Conservation (phyloP, 1,140 invertebrate genomes). For the Elysia chlorotica region DNA sequence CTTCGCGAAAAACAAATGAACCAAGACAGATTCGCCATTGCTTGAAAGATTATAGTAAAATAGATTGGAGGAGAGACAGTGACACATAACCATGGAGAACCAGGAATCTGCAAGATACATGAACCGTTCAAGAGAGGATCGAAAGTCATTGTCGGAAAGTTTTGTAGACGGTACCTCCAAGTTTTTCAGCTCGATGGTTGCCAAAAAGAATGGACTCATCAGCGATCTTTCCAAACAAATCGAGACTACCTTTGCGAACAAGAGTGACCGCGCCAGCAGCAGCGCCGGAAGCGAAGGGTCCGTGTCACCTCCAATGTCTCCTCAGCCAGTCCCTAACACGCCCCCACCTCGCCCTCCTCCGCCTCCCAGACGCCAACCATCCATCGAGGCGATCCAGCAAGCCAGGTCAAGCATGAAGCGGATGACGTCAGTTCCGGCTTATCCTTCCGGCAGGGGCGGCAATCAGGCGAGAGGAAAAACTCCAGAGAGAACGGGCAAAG, state of each 20-base stretch:
- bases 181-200: constrained; percentile 54
- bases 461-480: no score
- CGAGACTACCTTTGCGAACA: constrained; percentile 39
- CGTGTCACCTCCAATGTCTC: constrained; percentile 9
- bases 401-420: no score
- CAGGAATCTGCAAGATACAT: no score
- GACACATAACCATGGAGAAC: no score
- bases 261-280: constrained; percentile 3
- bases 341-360: constrained; percentile 30
- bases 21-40: no score
- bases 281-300: constrained; percentile 3
- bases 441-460: constrained; percentile 18
- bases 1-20: no score
- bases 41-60: no score
- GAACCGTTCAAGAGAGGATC: constrained; percentile 36
- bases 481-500: neutral
- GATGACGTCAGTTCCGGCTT: constrained; percentile 29
- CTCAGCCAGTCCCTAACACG: constrained; percentile 18
- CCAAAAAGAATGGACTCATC: constrained; percentile 57
- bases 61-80: no score
- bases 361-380: constrained; percentile 23
- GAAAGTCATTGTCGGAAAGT: constrained; percentile 39
- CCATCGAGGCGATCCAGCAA: no score
- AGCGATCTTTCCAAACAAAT: constrained; percentile 52
- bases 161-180: constrained; percentile 55